phyloP scores from a whole-genome alignment of 2,113 vertebrate genomes.

The Sceloporus undulatus region DNA sequence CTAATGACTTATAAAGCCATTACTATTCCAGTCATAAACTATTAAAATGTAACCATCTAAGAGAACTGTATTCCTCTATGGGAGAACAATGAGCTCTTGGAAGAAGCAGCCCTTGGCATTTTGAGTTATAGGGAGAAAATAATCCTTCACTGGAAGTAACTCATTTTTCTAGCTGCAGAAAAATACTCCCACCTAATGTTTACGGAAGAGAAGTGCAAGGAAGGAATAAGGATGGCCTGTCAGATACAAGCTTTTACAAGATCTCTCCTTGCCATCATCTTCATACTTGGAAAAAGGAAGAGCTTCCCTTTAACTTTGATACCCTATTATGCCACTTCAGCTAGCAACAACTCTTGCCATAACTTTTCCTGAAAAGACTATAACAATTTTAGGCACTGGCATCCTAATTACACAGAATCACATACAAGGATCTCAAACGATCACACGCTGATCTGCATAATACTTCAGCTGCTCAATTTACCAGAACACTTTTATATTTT shows the following conservation, averaged over 20 bases:
- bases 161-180: not conserved
- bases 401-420: too few relatives aligned
- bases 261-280: too few relatives aligned
- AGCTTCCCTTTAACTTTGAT: too few relatives aligned
- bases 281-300: not conserved
- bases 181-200: constrained; percentile 38
- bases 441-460: too few relatives aligned
- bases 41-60: not conserved
- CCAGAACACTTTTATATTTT: too few relatives aligned
- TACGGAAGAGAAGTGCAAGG: constrained; percentile 10
- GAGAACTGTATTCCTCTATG: not conserved
- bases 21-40: not conserved
- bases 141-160: not conserved
- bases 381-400: too few relatives aligned
- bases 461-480: too few relatives aligned
- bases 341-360: too few relatives aligned
- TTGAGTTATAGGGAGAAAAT: not conserved
- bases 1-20: not conserved
- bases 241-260: not conserved
- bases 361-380: too few relatives aligned
- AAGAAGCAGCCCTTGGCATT: not conserved
- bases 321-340: too few relatives aligned
- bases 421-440: too few relatives aligned
- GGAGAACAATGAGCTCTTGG: not conserved
- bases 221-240: not conserved